Conservation (phyloP, 2,888 invertebrate genomes). For the Sarcophaga subvicina region DNA sequence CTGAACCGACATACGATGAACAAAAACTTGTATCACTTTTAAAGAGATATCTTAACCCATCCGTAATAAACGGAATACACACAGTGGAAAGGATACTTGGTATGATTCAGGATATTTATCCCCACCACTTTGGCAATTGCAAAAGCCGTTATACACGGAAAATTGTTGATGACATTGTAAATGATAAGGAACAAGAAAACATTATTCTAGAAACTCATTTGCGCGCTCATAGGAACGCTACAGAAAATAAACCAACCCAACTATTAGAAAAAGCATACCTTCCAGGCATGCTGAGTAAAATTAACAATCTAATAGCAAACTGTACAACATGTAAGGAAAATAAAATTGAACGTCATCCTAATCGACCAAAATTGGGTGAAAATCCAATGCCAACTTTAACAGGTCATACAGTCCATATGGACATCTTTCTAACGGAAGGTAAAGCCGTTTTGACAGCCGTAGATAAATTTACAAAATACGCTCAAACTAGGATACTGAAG, state of each 20-base stretch:
- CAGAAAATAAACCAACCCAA: slow-evolving; percentile 9
- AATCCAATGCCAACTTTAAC: no score
- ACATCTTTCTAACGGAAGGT: no score
- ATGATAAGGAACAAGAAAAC: slow-evolving; percentile 8
- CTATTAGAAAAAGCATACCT: slow-evolving; percentile 2
- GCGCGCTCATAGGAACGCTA: slow-evolving; percentile 17
- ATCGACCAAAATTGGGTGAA: no score
- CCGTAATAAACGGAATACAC: slow-evolving; percentile 43
- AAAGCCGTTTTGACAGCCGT: no score
- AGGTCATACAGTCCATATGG: no score
- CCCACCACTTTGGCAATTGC: slow-evolving; percentile 17
- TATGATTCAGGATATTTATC: slow-evolving; percentile 8
- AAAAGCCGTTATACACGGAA: slow-evolving; percentile 11
- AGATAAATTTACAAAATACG: no score
- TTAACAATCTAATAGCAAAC: no score
- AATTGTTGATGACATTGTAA: neutral
- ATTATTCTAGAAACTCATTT: slow-evolving; percentile 7
- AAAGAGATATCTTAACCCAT: slow-evolving; percentile 43
- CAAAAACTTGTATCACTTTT: no score
- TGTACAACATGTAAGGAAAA: no score
- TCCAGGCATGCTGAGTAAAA: neutral
- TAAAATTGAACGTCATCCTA: no score
- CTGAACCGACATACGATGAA: no score
- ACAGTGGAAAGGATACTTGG: slow-evolving; percentile 22
- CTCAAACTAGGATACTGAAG: no score